These are phyloP conservation scores for Myodes glareolus DNA, from an alignment of 2,113 vertebrate genomes.

Conservation along the genomic window DNA sequence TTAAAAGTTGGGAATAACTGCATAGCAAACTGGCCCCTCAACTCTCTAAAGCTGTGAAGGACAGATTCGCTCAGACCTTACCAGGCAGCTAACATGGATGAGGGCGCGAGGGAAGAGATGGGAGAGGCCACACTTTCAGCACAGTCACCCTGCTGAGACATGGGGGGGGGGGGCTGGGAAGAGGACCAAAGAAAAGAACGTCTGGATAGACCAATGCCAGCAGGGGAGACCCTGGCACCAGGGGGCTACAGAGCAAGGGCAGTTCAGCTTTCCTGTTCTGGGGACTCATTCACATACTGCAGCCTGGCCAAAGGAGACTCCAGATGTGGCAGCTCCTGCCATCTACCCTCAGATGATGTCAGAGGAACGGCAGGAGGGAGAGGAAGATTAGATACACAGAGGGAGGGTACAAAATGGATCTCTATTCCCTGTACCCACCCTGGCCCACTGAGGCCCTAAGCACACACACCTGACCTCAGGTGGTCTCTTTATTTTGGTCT, in stretches of 20 bases:
- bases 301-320: not conserved
- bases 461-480: not conserved
- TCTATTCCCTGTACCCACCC: not conserved
- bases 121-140: too few species aligned
- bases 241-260: not conserved
- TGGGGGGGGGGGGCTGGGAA: not conserved
- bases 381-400: not conserved
- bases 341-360: not conserved
- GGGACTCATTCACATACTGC: not conserved
- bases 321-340: not conserved
- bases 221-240: not conserved
- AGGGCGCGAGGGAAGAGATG: not conserved
- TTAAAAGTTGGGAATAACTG: not conserved
- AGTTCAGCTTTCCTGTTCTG: not conserved
- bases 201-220: not conserved
- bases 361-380: not conserved
- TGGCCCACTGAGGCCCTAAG: not conserved
- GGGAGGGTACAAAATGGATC: not conserved
- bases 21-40: not conserved
- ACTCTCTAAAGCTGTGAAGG: not conserved
- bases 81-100: not conserved
- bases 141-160: not conserved
- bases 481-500: not conserved
- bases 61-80: not conserved
- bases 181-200: not conserved